phyloP scores from a whole-genome alignment of 2,888 invertebrate species.

The Synergus itoensis region DNA sequence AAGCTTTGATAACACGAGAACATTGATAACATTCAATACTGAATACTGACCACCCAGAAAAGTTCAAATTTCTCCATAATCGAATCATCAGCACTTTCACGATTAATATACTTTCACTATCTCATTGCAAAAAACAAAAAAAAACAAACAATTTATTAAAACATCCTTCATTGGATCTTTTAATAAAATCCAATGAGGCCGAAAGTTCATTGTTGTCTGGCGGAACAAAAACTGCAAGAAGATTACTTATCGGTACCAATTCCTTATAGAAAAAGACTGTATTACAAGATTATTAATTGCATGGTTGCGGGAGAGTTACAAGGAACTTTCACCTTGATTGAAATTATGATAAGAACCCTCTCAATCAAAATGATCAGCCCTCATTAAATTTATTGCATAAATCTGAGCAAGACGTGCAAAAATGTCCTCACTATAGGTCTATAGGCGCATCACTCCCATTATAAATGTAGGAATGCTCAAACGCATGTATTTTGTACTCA shows the following conservation, averaged over 20 bases:
- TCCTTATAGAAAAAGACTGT: neutral
- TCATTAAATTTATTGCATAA: neutral
- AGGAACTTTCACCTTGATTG: slow-evolving; percentile 8
- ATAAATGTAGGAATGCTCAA: neutral
- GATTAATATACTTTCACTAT: slow-evolving; percentile 9
- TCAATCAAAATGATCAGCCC: neutral
- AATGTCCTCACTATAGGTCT: too few species aligned
- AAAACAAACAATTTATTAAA: neutral
- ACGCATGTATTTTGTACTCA: neutral
- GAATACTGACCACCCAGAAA: slow-evolving; percentile 28
- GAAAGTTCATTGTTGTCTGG: slow-evolving; percentile 36
- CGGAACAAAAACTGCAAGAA: neutral
- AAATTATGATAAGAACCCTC: neutral
- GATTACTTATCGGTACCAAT: slow-evolving; percentile 4
- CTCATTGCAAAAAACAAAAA: neutral
- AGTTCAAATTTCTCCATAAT: slow-evolving; percentile 7
- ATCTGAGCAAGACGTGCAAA: too few species aligned
- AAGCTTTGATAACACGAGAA: neutral
- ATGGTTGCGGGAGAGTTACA: slow-evolving; percentile 2
- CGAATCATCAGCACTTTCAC: neutral
- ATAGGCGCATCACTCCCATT: too few species aligned
- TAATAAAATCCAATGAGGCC: slow-evolving; percentile 11
- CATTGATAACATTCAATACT: neutral
- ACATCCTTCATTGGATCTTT: neutral
- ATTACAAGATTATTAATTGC: slow-evolving; percentile 23